Percentiles rank a stretch among this genome's conserved stretches.
Evolutionary conservation across 2,113 vertebrate species (phyloP).

Genomic region (Bos taurus): ARS-UCD2.0 NC_037357.1:101082501-101083000

Average conservation of each 20-base stretch:
- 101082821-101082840: not conserved
- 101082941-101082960: not conserved
- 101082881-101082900: not conserved
- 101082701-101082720: slow-evolving; percentile 11
- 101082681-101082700: not conserved
- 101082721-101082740: not conserved
- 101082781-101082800: not conserved
- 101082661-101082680: not conserved
- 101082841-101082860: not conserved
- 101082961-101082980: not conserved
- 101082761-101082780: not conserved
- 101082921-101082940: not conserved
- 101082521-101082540: not conserved
- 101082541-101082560: not conserved
- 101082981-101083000: not conserved
- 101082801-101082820: not conserved
- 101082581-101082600: not conserved
- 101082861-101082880: not conserved
- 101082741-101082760: not conserved
- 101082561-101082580: not conserved
- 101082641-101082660: not conserved
- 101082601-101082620: not conserved
- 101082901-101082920: not conserved
- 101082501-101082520: not conserved
- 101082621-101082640: not conserved